Evolutionary conservation across 2,113 vertebrate genomes (phyloP).

Genomic region (Passer montanus): DNA sequence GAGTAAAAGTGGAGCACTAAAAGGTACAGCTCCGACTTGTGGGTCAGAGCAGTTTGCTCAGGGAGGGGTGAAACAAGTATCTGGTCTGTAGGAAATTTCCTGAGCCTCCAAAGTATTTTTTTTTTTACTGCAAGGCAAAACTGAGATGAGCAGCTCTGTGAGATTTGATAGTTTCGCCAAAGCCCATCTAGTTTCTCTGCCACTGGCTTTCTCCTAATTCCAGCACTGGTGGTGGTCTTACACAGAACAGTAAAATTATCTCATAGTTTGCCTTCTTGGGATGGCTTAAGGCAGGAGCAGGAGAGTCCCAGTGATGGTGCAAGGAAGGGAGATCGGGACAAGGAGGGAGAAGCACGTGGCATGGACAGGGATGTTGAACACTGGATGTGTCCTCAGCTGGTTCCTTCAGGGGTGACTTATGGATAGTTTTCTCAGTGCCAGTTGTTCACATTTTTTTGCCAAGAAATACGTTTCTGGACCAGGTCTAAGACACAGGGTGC

Average conservation of each 20-base stretch:
- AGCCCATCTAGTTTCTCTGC: neutral
- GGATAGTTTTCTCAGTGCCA: neutral
- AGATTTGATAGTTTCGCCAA: neutral
- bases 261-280: neutral
- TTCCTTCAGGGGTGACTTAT: neutral
- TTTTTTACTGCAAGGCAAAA: neutral
- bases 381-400: neutral
- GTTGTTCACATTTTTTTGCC: neutral
- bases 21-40: neutral
- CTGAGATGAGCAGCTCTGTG: rapidly evolving
- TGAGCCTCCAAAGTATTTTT: neutral
- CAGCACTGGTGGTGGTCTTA: neutral
- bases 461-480: neutral
- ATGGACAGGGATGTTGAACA: rapidly evolving
- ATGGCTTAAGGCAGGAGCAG: neutral
- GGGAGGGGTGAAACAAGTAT: neutral
- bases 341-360: neutral
- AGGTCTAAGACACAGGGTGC: too few relatives aligned
- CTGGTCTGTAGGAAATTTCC: neutral
- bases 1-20: neutral
- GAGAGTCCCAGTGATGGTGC: neutral
- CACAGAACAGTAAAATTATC: rapidly evolving
- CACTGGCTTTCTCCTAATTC: neutral
- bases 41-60: neutral
- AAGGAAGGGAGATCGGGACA: neutral